Base-by-base conservation (phyloP, 2,797 vertebrate species). In the Leptatherina wallacei region DNA sequence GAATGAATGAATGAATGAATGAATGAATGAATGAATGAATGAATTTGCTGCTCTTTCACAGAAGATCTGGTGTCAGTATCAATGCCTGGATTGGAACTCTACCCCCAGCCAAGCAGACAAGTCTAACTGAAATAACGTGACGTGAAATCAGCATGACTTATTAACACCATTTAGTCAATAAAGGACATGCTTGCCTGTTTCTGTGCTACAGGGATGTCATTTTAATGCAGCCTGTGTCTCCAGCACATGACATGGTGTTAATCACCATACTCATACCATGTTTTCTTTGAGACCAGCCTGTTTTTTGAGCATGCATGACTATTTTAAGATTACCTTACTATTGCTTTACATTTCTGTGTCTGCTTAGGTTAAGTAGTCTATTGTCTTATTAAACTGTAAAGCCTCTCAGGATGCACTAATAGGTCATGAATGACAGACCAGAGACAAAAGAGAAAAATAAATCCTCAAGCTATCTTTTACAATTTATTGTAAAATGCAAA, bases 391-490 rank as follows among this genome's bases (percentile, higher is more conserved):
- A 49, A 49, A 49, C 20, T 49, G 47, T 22, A 49, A 49, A 49
- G 47, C n/a, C n/a, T 49, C 47, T n/a, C 44, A 6, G 47, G 24
- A n/a, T 59, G 32, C 32, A 68, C 42, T 33, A 36, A 49, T 68
- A 36, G 13, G 65, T 30, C 10, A 59, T 0, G 0, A 35, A 59
- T 68, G 40, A 59, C 30, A 68, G 42, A 49, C 57, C 13, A 69
- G 57, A 49, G 33, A 52, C 44, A 32, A 35, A 1, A 35, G 22
- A 59, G 33, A 49, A 58, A 58, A 55, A 56, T 1, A 32, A 32
- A 30, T 56, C 54, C 54, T 56, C 14, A 32, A 30, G 16, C 54
- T 30, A 12, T 55, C 27, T 55, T 18, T 18, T 16, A 29, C 29
- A 30, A 22, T 49, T n/a, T 10, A 22, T 18, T 27, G 13, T 54